Evolutionary conservation across 2,797 vertebrate species (phyloP).

Genomic region (Tangara arthus): DNA sequence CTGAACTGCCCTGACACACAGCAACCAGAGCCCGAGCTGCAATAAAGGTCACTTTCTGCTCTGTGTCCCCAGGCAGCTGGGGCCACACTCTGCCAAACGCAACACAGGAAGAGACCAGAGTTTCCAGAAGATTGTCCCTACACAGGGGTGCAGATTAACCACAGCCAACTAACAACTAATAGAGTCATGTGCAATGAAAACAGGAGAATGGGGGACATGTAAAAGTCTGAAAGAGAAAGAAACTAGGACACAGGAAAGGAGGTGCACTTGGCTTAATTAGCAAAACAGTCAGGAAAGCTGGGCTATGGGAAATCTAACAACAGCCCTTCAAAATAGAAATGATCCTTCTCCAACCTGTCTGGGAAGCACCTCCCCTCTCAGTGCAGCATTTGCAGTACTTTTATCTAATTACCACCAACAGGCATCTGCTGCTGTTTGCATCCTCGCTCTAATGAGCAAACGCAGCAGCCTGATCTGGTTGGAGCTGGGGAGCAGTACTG

Average conservation of each 20-base stretch:
- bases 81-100: not conserved
- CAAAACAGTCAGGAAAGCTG: not conserved
- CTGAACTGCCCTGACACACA: not conserved
- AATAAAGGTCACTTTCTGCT: not conserved
- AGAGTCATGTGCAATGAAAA: not conserved
- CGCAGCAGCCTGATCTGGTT: not conserved
- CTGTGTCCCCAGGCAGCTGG: not conserved
- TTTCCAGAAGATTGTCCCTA: not conserved
- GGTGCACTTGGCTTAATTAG: not conserved
- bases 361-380: not conserved
- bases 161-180: not conserved
- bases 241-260: not conserved
- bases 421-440: constrained; percentile 31
- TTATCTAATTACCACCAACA: constrained; percentile 41
- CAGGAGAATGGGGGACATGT: not conserved
- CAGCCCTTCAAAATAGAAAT: not conserved
- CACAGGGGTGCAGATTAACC: not conserved
- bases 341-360: not conserved
- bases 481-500: not conserved
- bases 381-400: not conserved
- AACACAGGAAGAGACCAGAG: not conserved
- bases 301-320: not conserved
- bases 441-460: not conserved
- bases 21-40: not conserved
- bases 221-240: not conserved